phyloP scores from a whole-genome alignment of 2,888 invertebrate genomes.

The Melinaea marsaeus region DNA sequence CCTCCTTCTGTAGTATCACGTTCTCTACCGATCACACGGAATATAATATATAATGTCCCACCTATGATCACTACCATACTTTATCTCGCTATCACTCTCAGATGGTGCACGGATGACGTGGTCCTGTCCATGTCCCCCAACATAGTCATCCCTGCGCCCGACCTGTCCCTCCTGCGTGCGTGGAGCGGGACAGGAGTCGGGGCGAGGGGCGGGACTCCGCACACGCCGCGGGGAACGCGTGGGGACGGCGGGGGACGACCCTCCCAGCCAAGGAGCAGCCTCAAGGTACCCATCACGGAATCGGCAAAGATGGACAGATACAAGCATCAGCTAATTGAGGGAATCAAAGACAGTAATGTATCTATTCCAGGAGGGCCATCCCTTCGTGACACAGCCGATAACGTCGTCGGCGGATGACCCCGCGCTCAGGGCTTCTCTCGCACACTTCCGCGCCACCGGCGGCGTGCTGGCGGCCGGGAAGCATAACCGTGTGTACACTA shows the following conservation, averaged over 20 bases:
- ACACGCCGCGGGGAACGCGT: slow-evolving; percentile 12
- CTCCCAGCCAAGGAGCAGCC: too few relatives aligned
- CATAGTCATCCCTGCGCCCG: slow-evolving; percentile 89
- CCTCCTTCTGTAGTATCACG: too few relatives aligned
- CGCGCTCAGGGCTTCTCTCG: slow-evolving; percentile 84
- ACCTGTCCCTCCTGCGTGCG: slow-evolving; percentile 84
- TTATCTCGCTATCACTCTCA: slow-evolving; percentile 44
- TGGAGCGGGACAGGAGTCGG: slow-evolving; percentile 50
- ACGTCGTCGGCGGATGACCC: slow-evolving; percentile 80
- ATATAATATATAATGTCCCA: too few relatives aligned
- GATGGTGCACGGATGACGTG: slow-evolving; percentile 77
- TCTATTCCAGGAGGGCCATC: slow-evolving; percentile 80
- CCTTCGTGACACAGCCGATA: slow-evolving; percentile 85
- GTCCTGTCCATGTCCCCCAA: slow-evolving; percentile 90
- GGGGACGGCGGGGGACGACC: neutral
- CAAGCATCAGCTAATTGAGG: too few relatives aligned
- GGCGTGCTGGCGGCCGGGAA: slow-evolving; percentile 71
- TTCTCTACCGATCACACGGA: too few relatives aligned
- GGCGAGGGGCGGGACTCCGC: slow-evolving; percentile 7
- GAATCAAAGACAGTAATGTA: neutral
- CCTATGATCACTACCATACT: too few relatives aligned
- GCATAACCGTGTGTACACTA: too few relatives aligned
- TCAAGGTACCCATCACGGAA: too few relatives aligned
- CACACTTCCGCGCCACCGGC: slow-evolving; percentile 92
- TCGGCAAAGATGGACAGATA: too few relatives aligned